These are phyloP conservation scores for Dreissena rostriformis DNA, from an alignment of 1,140 invertebrate species.

Conservation along the genomic window DNA sequence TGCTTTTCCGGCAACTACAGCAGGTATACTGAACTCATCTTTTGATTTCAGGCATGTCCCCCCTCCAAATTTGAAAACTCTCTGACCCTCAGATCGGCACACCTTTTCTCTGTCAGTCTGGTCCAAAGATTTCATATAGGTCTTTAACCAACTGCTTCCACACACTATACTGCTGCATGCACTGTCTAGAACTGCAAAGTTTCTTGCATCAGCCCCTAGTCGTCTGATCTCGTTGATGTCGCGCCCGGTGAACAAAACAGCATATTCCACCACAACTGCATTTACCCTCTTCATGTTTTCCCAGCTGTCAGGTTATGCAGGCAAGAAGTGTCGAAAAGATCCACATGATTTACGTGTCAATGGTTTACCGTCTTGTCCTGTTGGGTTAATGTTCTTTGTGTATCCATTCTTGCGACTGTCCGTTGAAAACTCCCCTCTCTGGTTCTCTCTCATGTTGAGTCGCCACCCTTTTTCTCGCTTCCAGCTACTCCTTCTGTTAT, in stretches of 20 bases:
- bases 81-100: conserved; percentile 33
- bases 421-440: not conserved
- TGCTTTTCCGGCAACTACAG: conserved; percentile 50
- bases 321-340: conserved; percentile 31
- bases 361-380: conserved; percentile 14
- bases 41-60: conserved; percentile 38
- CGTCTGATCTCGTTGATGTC: conserved; percentile 27
- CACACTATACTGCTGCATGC: conserved; percentile 57
- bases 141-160: conserved; percentile 52
- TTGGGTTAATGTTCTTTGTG: conserved; percentile 21
- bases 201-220: conserved; percentile 48
- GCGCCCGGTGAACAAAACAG: conserved; percentile 51
- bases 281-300: conserved; percentile 51
- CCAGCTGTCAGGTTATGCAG: conserved; percentile 24
- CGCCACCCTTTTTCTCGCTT: conserved; percentile 12
- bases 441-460: conserved; percentile 25
- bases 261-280: conserved; percentile 42
- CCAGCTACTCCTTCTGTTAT: conserved; percentile 28
- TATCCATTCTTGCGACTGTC: conserved; percentile 5
- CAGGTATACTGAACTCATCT: conserved; percentile 42
- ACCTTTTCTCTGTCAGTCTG: conserved; percentile 37
- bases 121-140: conserved; percentile 47
- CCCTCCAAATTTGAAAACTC: conserved; percentile 56
- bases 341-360: conserved; percentile 39
- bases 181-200: conserved; percentile 59